These are phyloP conservation scores for Prolemur simus DNA, from an alignment of 2,113 vertebrate genomes.

Conservation along the genomic window DNA sequence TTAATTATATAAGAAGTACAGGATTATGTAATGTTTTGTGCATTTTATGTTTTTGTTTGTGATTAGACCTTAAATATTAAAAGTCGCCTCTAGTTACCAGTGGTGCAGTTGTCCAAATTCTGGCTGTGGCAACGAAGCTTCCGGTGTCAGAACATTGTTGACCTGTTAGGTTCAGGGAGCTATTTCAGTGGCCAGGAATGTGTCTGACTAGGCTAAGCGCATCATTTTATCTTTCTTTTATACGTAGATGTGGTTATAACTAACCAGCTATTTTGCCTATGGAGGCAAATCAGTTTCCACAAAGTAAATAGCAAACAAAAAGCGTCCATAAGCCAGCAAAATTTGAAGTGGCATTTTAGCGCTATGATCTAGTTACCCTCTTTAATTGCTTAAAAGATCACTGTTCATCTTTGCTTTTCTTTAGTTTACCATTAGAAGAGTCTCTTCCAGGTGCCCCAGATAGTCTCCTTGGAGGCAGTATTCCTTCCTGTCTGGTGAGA, in stretches of 20 bases:
- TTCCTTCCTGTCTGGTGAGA: no score
- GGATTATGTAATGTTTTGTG: not conserved
- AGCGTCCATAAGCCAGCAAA: no score
- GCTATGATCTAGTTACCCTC: not conserved
- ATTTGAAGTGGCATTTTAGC: not conserved
- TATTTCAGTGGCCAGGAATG: constrained; percentile 44
- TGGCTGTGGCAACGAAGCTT: not conserved
- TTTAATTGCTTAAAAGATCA: not conserved
- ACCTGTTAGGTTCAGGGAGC: not conserved
- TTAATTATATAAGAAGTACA: not conserved
- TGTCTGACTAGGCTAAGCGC: constrained; percentile 52
- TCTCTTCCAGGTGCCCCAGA: not conserved
- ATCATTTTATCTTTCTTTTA: constrained; percentile 50
- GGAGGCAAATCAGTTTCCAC: not conserved
- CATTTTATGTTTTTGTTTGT: not conserved
- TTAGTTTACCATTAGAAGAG: not conserved
- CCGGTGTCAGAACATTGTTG: constrained; percentile 42
- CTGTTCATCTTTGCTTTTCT: not conserved
- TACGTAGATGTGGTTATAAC: constrained; percentile 47
- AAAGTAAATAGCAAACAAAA: not conserved
- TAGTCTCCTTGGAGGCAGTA: accelerated
- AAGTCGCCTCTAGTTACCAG: not conserved
- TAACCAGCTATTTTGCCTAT: not conserved
- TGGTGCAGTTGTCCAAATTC: not conserved
- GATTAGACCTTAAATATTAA: not conserved